Conservation (phyloP, 2,888 invertebrate genomes). For the Leptinotarsa juncta region DNA sequence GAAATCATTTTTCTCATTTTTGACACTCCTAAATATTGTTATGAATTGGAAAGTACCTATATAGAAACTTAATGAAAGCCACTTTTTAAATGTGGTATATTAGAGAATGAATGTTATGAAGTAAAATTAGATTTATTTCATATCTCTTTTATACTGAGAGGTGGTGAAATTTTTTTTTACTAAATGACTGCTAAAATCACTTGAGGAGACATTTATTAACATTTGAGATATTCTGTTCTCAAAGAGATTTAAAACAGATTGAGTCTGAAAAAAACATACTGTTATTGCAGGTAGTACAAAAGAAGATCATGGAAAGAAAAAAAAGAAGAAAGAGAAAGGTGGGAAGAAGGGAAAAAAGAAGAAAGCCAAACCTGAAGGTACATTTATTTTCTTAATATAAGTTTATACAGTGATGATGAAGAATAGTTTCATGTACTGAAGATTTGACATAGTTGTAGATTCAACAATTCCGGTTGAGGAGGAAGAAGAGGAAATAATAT, state of each 20-base stretch:
- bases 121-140: no score
- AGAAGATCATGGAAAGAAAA: slow-evolving; percentile 44
- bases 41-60: not conserved
- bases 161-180: no score
- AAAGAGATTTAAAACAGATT: no score
- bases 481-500: slow-evolving; percentile 69
- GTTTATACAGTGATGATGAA: not conserved
- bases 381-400: not conserved
- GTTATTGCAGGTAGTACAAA: slow-evolving; percentile 32
- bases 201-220: no score
- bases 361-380: slow-evolving; percentile 50
- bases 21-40: not conserved
- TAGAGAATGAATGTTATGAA: no score
- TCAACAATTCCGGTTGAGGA: slow-evolving; percentile 62
- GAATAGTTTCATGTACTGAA: no score
- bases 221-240: no score
- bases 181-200: no score
- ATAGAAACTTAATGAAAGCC: not conserved
- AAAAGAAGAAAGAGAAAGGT: slow-evolving; percentile 49
- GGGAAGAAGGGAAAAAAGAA: slow-evolving; percentile 52
- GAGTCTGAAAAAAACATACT: no score
- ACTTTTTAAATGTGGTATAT: no score
- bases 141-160: no score
- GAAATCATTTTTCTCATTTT: no score
- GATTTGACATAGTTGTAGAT: slow-evolving; percentile 27